Base-by-base conservation (phyloP, 2,113 vertebrate genomes). In the Sturnus vulgaris region DNA sequence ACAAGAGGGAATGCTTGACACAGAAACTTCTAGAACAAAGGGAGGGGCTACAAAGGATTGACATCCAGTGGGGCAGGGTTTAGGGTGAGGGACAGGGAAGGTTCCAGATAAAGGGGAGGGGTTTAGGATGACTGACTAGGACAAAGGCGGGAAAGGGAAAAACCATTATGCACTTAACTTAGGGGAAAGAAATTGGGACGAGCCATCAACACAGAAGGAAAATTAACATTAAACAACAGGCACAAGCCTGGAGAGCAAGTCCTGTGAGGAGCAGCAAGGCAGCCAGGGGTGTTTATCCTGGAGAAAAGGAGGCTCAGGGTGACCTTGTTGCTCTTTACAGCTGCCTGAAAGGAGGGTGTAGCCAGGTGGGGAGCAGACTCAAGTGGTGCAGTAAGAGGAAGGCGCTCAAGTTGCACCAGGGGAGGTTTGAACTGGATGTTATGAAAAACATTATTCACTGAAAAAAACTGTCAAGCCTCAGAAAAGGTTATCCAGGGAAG, bases 281-380 rank as follows among this genome's bases (percentile, higher is more conserved):
- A 69, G 10, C 10, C 2, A 3, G 10, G 4, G 1, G 3, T 35
- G 10, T 42, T 86, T 39, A 24, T 10, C 12, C 15, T 6, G 5
- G 20, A 70, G n/a, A 24, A 61, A 55, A 70, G n/a, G 30, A 55
- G 19, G 15, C 12, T 61, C 1, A 6, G 19, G 15, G 6, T 19
- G 28, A 46, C 6, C 10, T 46, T 25, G 12, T 28, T 61, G 18
- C 12, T 55, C 8, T 24, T 40, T 28, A n/a, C 9, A 40, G 4
- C 11, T 39, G 4, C 16, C 49, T 47, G 20, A 40, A 70, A 47
- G 39, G n/a, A 55, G 20, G 12, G 2, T 21, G 11, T 14, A 55
- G 12, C 5, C n/a, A 31, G 30, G 4, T 31, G n/a, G 24, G 24
- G 6, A 21, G 14, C 1, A 7, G 20, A 30, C 2, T 30, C 17